Percentiles rank a stretch among this genome's conserved stretches.
Conservation (phyloP, 2,113 vertebrate species). For the Cervus canadensis region DNA sequence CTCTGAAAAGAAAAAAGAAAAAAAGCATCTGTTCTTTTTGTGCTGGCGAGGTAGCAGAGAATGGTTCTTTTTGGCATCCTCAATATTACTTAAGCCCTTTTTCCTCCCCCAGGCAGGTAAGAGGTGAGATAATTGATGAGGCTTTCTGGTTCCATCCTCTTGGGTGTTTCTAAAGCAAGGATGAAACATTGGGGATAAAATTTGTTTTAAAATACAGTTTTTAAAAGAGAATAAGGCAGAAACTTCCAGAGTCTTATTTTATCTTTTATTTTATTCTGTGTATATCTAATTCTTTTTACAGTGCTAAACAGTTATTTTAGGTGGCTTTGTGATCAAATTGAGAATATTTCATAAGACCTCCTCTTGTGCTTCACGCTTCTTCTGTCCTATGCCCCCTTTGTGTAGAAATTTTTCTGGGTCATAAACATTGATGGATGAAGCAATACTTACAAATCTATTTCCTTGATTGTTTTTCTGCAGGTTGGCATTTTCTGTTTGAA, state of each 20-base stretch:
- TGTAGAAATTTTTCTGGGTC: not conserved
- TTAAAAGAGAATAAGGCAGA: not conserved
- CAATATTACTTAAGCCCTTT: not conserved
- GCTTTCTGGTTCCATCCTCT: not conserved
- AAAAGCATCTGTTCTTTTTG: not conserved
- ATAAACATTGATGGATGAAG: not conserved
- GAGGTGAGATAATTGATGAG: constrained; percentile 28
- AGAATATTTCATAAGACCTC: not conserved
- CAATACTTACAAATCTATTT: not conserved
- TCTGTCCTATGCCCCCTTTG: not conserved
- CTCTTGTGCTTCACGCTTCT: not conserved
- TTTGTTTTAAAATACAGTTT: constrained; percentile 18
- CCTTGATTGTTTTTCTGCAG: not conserved
- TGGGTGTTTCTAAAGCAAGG: not conserved
- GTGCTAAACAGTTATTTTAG: not conserved
- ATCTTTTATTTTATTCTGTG: not conserved
- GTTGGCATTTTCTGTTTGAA: not conserved
- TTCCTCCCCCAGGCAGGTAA: not conserved
- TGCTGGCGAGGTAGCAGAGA: not conserved
- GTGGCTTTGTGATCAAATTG: not conserved
- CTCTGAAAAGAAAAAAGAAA: not conserved
- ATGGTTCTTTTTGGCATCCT: not conserved
- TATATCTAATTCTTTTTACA: not conserved
- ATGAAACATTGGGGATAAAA: not conserved
- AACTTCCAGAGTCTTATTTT: not conserved